Percentiles rank a stretch among this genome's conserved stretches.
These are phyloP conservation scores for Himantopus leucocephalus DNA, from an alignment of 2,113 vertebrate species.

Conservation along the genomic window DNA sequence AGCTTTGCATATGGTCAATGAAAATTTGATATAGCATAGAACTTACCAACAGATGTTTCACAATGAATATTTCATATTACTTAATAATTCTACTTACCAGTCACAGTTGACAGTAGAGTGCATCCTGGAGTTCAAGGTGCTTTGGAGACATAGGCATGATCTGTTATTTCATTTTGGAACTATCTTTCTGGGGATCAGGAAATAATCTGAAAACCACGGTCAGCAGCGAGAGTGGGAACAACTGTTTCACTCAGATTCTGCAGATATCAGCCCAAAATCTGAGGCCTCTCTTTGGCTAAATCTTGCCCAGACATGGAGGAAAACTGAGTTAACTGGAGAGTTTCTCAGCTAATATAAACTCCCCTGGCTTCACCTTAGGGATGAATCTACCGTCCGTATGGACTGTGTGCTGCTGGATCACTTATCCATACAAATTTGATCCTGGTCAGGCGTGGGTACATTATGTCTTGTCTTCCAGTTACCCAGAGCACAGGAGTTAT, in stretches of 20 bases:
- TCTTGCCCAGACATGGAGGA: neutral
- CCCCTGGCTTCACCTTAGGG: neutral
- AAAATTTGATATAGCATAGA: conserved; percentile 48
- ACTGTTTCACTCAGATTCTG: neutral
- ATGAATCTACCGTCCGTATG: neutral
- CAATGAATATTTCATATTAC: conserved; percentile 53
- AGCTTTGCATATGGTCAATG: conserved; percentile 52
- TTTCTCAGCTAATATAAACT: neutral
- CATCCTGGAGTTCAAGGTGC: neutral
- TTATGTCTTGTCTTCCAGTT: neutral
- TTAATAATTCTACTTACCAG: conserved; percentile 39
- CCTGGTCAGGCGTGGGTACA: neutral
- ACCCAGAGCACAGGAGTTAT: neutral
- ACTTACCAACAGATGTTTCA: conserved; percentile 46
- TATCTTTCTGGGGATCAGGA: neutral
- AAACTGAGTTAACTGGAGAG: neutral
- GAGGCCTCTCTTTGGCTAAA: neutral
- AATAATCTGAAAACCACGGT: neutral
- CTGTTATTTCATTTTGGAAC: neutral
- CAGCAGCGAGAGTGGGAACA: neutral
- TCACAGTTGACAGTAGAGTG: neutral
- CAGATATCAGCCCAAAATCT: neutral
- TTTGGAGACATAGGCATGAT: neutral
- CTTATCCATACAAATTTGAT: neutral
- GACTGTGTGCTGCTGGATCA: neutral